Percentiles rank a stretch among this genome's conserved stretches.
phyloP scores from a whole-genome alignment of 2,888 invertebrate genomes.

The Drosophila gaucha region DNA sequence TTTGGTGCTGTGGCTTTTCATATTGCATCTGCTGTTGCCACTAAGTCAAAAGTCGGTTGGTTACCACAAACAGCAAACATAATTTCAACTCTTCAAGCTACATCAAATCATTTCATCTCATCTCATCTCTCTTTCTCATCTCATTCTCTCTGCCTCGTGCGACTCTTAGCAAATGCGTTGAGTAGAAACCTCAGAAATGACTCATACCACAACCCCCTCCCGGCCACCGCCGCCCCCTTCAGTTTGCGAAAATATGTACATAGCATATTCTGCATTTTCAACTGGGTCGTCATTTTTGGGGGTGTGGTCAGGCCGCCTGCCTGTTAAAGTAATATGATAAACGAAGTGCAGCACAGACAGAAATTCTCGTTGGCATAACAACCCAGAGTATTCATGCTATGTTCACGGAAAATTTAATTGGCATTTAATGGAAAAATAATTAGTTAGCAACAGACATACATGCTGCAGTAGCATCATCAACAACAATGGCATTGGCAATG shows the following conservation, averaged over 20 bases:
- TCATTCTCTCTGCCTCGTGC: neutral
- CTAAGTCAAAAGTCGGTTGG: constrained; percentile 46
- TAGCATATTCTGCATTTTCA: constrained; percentile 43
- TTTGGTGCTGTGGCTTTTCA: constrained; percentile 39
- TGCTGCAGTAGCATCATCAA: constrained; percentile 12
- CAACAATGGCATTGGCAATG: constrained; percentile 12
- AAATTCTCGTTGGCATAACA: constrained; percentile 3
- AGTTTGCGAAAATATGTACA: constrained; percentile 34
- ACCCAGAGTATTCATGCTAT: neutral
- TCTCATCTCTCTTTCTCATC: too few relatives aligned
- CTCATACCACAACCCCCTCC: too few relatives aligned
- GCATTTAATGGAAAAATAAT: constrained; percentile 66
- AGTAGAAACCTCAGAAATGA: constrained; percentile 12
- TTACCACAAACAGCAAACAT: constrained; percentile 63
- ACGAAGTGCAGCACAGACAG: constrained; percentile 32
- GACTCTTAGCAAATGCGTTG: constrained; percentile 9
- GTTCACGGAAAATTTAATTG: constrained; percentile 54
- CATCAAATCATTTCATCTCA: constrained; percentile 18
- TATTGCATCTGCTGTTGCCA: constrained; percentile 38
- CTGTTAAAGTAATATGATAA: constrained; percentile 17
- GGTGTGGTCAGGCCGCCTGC: constrained; percentile 19
- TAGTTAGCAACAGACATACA: constrained; percentile 52
- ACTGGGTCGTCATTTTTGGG: constrained; percentile 34
- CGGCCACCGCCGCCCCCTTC: too few relatives aligned
- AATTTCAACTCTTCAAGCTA: constrained; percentile 62